Evolutionary conservation across 2,113 vertebrate genomes (phyloP).

Genomic region (Coregonus clupeaformis): DNA sequence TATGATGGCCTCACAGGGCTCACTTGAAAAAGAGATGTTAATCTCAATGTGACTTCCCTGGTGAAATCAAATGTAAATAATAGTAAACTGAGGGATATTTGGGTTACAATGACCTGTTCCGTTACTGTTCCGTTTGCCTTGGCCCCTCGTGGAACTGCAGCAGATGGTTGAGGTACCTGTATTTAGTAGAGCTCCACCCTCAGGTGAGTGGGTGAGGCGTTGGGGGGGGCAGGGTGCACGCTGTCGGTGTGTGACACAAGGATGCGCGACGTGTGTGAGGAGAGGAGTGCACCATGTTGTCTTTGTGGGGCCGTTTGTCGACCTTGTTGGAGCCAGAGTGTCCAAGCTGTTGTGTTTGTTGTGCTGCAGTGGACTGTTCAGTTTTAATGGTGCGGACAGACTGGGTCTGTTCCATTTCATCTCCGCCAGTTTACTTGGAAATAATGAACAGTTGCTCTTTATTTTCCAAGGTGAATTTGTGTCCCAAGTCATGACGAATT

Average conservation of each 20-base stretch:
- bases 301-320: conserved; percentile 52
- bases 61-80: too few species aligned
- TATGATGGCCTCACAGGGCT: too few species aligned
- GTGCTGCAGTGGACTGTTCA: neutral
- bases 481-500: neutral
- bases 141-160: conserved; percentile 72
- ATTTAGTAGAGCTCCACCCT: conserved; percentile 72
- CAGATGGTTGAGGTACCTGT: conserved; percentile 75
- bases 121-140: conserved; percentile 72
- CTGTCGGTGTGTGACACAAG: conserved; percentile 33
- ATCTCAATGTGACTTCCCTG: too few species aligned
- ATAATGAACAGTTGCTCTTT: neutral
- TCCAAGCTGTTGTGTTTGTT: neutral
- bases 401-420: neutral
- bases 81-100: too few species aligned
- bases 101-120: conserved; percentile 63
- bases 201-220: conserved; percentile 73
- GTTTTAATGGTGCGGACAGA: neutral
- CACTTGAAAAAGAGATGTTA: too few species aligned
- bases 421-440: neutral
- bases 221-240: conserved; percentile 49
- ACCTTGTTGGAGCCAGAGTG: conserved; percentile 3
- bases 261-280: conserved; percentile 14
- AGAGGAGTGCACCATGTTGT: conserved; percentile 47
- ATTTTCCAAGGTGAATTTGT: neutral